Conservation (phyloP, 2,113 vertebrate species). For the Pelmatolapia mariae region DNA sequence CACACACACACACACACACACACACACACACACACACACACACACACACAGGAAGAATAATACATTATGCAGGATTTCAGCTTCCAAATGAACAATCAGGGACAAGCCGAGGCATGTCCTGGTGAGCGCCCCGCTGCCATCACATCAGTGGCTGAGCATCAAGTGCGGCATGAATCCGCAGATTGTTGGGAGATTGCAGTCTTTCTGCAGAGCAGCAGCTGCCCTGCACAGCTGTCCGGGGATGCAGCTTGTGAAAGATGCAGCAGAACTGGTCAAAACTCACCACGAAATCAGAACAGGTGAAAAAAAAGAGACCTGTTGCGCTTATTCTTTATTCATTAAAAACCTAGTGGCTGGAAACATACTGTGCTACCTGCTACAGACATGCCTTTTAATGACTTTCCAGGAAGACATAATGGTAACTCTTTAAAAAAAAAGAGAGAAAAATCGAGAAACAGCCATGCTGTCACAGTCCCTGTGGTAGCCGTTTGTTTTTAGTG, state of each 20-base stretch:
- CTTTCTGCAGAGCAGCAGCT: constrained; percentile 49
- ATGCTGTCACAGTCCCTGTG: not conserved
- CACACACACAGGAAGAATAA: not conserved
- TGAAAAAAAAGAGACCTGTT: not conserved
- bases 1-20: not conserved
- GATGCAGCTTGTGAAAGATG: constrained; percentile 31
- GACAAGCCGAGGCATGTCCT: constrained; percentile 49
- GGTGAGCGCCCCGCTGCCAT: constrained; percentile 13
- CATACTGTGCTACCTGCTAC: not conserved
- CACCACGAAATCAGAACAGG: constrained; percentile 40
- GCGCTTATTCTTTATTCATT: not conserved
- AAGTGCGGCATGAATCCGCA: constrained; percentile 42
- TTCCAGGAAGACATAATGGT: not conserved
- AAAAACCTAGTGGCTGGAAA: not conserved
- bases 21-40: not conserved
- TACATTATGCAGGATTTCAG: constrained; percentile 19
- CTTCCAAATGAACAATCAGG: constrained; percentile 37
- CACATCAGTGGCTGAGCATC: constrained; percentile 27
- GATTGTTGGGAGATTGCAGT: constrained; percentile 37
- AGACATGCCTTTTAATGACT: not conserved
- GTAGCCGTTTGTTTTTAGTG: not conserved
- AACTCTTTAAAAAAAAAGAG: not conserved
- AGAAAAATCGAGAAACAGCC: not conserved
- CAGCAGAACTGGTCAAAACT: constrained; percentile 37
- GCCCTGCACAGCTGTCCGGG: constrained; percentile 47